Evolutionary conservation across 2,113 vertebrate species (phyloP).

Genomic region (Cheirogaleus medius): DNA sequence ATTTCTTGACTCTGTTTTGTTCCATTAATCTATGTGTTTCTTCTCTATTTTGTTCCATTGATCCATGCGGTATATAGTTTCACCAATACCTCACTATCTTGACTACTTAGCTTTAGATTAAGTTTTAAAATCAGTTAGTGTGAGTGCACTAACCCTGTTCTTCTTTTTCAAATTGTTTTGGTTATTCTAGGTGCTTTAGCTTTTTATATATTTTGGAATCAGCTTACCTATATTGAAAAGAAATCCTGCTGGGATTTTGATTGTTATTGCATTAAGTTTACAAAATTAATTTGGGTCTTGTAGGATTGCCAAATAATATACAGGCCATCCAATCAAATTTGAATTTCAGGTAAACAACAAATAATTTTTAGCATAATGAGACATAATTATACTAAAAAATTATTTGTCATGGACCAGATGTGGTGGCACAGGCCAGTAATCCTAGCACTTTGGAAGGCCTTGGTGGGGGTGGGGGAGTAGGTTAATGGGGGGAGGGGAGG

Average conservation of each 20-base stretch:
- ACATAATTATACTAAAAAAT: background rate
- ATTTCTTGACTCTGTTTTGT: background rate
- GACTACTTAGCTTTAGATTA: background rate
- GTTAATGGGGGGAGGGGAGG: too few species aligned
- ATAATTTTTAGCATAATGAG: background rate
- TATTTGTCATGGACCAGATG: background rate
- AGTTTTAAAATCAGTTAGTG: background rate
- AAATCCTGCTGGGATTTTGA: background rate
- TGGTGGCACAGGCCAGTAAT: too few species aligned
- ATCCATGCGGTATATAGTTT: background rate
- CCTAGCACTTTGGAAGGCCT: too few species aligned
- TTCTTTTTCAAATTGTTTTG: background rate
- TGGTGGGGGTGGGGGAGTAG: too few species aligned
- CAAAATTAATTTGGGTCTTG: background rate
- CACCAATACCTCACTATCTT: background rate
- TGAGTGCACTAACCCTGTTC: background rate
- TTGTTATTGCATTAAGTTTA: background rate
- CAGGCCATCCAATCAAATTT: background rate
- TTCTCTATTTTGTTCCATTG: background rate
- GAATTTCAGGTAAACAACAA: background rate
- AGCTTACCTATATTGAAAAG: background rate
- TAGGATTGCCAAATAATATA: background rate
- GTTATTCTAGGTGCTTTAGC: background rate
- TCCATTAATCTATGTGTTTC: background rate
- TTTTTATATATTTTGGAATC: background rate